Evolutionary conservation across 2,888 invertebrate genomes (phyloP), one percentile per base, ranked within the genome.

Genomic region (Protodeltote pygarga): DNA sequence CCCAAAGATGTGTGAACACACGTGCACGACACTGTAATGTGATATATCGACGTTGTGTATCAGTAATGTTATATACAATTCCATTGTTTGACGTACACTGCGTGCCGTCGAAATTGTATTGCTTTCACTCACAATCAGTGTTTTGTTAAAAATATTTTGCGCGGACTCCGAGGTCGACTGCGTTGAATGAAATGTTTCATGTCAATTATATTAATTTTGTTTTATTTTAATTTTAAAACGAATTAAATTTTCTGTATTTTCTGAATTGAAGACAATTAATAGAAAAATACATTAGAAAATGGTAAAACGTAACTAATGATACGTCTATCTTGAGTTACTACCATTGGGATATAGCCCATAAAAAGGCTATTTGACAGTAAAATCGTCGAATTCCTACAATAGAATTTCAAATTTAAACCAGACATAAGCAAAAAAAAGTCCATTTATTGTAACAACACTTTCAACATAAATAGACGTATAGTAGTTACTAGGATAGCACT

Each of bases 21-120:
- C 50, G 48, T 54, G 44, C 50, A 57, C 33, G 44, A 44, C 34
- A 49, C 14, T 60, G 45, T 66, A 68, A 66, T 68, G 53, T 65
- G 53, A 66, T 65, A 57, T 57, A 66, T 54, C 17, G 50, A 8
- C 15, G 28, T 32, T 31, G 31, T 45, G 45, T 67, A 63, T 67
- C 67, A 53, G 53, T 49, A 41, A 25, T 42, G 33, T n/a, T 50
- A 57, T 67, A 63, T 63, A 63, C 68, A 28, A 45, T 51, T 42
- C 10, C 48, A 54, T 54, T 65, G 64, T 47, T 51, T 42, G 32
- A 8, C n/a, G 32, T 50, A 51, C 39, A 48, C 44, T 9, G 39
- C 24, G 14, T 9, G 37, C 13, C 50, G 31, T 14, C 17, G 19
- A 44, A 58, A 53, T 54, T 46, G 32, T 44, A 41, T 50, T 24